These are phyloP conservation scores for Miopithecus talapoin DNA, from an alignment of 2,797 vertebrate species.

Conservation along the genomic window DNA sequence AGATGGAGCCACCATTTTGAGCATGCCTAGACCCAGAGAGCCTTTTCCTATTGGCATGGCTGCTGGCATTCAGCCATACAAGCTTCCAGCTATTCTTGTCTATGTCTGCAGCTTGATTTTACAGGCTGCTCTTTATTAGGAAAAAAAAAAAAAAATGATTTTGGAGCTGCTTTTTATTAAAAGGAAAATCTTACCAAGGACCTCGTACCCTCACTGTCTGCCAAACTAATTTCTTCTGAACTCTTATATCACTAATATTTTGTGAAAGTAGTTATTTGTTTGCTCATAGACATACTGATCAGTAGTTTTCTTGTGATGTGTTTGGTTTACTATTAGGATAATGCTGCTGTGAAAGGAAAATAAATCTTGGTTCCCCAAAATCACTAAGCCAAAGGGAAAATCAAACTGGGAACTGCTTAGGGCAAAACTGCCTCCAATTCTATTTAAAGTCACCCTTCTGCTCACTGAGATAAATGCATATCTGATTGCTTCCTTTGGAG, in stretches of 20 bases:
- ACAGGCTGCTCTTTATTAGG: not conserved
- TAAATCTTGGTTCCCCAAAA: no score
- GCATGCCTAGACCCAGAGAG: not conserved
- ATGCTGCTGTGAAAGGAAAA: not conserved
- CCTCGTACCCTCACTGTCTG: no score
- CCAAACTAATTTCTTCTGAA: no score
- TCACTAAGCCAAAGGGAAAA: no score
- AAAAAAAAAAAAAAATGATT: not conserved
- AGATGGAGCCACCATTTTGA: not conserved
- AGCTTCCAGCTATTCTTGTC: not conserved
- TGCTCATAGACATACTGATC: not conserved
- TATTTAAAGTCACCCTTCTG: no score
- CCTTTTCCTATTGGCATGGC: not conserved
- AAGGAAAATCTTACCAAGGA: no score
- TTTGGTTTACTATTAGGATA: not conserved
- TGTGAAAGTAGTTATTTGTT: not conserved
- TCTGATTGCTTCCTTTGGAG: no score
- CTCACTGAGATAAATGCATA: no score
- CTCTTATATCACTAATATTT: not conserved
- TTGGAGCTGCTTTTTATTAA: not conserved
- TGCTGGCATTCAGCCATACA: not conserved
- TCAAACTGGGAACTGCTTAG: no score
- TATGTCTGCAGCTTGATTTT: not conserved
- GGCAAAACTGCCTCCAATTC: no score
- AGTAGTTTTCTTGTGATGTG: not conserved